Base-by-base conservation (phyloP, 2,797 vertebrate species). In the Microctenopoma steveboyesi region DNA sequence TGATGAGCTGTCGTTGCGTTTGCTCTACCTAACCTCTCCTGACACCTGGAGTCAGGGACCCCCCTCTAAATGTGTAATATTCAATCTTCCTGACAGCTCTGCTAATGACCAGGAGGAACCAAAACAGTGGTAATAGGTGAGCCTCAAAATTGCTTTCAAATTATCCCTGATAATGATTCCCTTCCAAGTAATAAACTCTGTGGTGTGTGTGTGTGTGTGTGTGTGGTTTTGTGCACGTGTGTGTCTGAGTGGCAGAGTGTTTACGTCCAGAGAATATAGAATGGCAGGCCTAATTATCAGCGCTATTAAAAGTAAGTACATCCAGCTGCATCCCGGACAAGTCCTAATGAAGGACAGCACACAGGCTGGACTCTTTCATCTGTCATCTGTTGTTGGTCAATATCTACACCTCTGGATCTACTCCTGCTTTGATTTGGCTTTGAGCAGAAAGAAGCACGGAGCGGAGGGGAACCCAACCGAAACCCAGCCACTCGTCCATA, bases 51-150 rank as follows among this genome's bases (percentile, higher is more conserved):
- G 87, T 86, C 78, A 75, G 88, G 79, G 89, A 88, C 91, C 92
- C 91, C 91, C 91, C 90, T 90, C 87, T 73, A 88, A 88, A 92
- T 87, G 89, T 92, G 90, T 91, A 92, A 92, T 90, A 91, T 94
- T 95, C 93, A 93, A 94, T 95, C 93, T 94, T 94, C 91, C 89
- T 93, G 93, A 94, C 92, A 94, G 93, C 89, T 89, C 83, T 63
- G 76, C 93, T 94, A 95, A 95, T 95, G 93, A 94, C 89, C 88
- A 91, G 90, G 92, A 93, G 90, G 90, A 94, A 94, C 92, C 91
- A 90, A 95, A 95, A 94, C 93, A 94, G 89, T 90, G 92, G 92
- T 94, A 94, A 93, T 93, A 93, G 91, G 92, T 93, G 90, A 91
- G 91, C 91, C 91, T 90, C 87, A 86, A 94, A 94, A 94, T 94